phyloP scores from a whole-genome alignment of 1,140 invertebrate species.

The Scaptomyza graminum region DNA sequence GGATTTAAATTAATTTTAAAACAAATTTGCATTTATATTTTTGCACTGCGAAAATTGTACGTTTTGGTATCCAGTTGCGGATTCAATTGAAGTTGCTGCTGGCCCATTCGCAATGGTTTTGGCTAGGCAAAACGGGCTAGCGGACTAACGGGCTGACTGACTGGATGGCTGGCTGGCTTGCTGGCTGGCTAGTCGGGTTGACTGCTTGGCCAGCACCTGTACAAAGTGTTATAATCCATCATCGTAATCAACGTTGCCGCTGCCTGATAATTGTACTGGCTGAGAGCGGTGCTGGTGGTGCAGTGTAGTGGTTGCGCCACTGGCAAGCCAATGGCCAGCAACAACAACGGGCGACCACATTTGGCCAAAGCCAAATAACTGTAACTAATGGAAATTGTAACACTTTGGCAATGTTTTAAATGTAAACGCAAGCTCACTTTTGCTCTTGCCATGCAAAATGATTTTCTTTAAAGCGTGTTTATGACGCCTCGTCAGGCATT shows the following conservation, averaged over 20 bases:
- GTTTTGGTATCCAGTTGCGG: slow-evolving; percentile 4
- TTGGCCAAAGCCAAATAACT: slow-evolving; percentile 65
- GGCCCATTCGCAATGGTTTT: slow-evolving; percentile 1
- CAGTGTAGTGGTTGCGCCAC: slow-evolving; percentile 45
- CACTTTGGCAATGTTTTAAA: slow-evolving; percentile 76
- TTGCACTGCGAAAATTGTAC: background rate
- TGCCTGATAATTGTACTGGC: slow-evolving; percentile 25
- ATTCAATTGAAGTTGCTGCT: slow-evolving; percentile 3
- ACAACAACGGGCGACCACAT: slow-evolving; percentile 15
- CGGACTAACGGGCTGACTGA: background rate
- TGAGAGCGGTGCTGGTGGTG: slow-evolving; percentile 44
- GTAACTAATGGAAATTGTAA: slow-evolving; percentile 82
- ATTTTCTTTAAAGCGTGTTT: slow-evolving; percentile 70
- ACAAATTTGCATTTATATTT: too few relatives aligned
- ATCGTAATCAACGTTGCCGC: slow-evolving; percentile 73
- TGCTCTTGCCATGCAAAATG: slow-evolving; percentile 40
- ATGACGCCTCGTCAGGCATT: slow-evolving; percentile 77
- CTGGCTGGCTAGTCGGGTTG: background rate
- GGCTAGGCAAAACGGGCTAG: slow-evolving; percentile 5
- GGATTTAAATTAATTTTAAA: too few relatives aligned
- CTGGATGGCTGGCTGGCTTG: slow-evolving; percentile 1
- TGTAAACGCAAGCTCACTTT: slow-evolving; percentile 15
- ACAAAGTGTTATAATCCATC: slow-evolving; percentile 81
- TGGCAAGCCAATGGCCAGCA: slow-evolving; percentile 19
- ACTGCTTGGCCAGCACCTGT: slow-evolving; percentile 20